Evolutionary conservation across 2,113 vertebrate species (phyloP), one percentile per base, ranked within the genome.

Genomic region (Tinamus guttatus): DNA sequence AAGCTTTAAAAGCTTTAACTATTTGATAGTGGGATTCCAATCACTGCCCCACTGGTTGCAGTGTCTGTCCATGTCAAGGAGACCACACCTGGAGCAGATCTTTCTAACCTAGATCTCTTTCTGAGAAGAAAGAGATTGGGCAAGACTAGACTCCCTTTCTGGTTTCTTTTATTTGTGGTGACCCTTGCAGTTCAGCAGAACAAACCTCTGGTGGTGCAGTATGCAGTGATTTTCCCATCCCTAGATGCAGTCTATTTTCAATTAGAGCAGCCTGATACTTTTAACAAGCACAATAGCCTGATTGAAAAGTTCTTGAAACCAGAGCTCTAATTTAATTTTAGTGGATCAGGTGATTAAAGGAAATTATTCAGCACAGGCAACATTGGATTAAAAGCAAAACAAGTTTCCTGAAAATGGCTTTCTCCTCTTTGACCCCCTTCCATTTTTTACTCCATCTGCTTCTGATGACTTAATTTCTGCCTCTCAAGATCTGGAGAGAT

Each of bases 391-490:
- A 87, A 93, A 89, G 21, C 8, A 85, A 94, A 93, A 90, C 24
- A 88, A 74, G 41, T 58, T 93, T 94, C 47, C 27, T 67, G 81
- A 73, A 95, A 81, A 87, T 85, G 0, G n/a, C 27, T 92, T 51
- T 75, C 25, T 58, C 41, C 52, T 59, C 73, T 59, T 43, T 28
- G 20, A 14, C 52, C 21, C 52, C 34, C 54, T 58, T 82, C 70
- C 13, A 76, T 77, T 93, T 96, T 95, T 91, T 32, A 60, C 25
- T 80, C 54, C 59, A 59, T 82, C 67, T 92, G 54, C 75, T 76
- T 88, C 59, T 88, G 71, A 77, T 81, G 71, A 93, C 76, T 86
- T 96, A 40, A 94, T 85, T 87, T 91, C 81, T 95, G 45, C 71
- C 38, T 82, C 78, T 92, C 70, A 67, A 54, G 70, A 80, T 91